Evolutionary conservation across 1,140 invertebrate species (phyloP), one percentile per base, ranked within the genome.

Genomic region (Bombus sylvicola): DNA sequence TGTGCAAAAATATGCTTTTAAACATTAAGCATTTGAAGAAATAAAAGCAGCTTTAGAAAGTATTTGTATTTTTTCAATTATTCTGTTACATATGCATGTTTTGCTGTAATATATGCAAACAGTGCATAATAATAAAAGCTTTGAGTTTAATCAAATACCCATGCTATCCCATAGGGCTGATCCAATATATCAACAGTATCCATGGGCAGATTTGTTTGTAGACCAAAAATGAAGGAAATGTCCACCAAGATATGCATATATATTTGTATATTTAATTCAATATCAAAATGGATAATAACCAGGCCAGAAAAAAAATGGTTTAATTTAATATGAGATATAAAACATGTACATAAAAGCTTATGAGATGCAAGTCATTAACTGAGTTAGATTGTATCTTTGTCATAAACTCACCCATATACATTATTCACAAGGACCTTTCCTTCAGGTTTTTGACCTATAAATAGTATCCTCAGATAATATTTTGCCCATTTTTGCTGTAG

Each of bases 171-270:
- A 83, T 82, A 64, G 43, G 79, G 81, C 28, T 71, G 88, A 88
- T 86, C 53, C 64, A 72, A 88, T 86, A 87, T 85, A 78, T 87
- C 75, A 72, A 88, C 47, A 87, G 68, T 80, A 81, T 71, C 43
- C 68, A 88, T 71, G 73, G 53, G 76, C 78, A 75, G 22, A 72
- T 64, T 80, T 81, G 76, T 71, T 76, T 80, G 71, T 84, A 88
- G 41, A 87, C 78, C 69, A 83, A 87, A 87, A 83, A 79, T 87
- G 86, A 83, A 88, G 75, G 86, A 88, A 87, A 75, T 75, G 86
- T 87, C 64, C 77, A 84, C n/a, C 78, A 86, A 86, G 79, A 18
- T 78, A 41, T 22, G 28, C 22, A 31, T 62, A 74, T 28, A 57
- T 62, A 82, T 86, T 64, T n/a, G 31, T 77, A 81, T 41, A 71